A percentile compares a stretch with the other conserved stretches of the same genome.
Evolutionary conservation across 2,888 invertebrate genomes (phyloP).

Genomic region (Erebia aethiops): DNA sequence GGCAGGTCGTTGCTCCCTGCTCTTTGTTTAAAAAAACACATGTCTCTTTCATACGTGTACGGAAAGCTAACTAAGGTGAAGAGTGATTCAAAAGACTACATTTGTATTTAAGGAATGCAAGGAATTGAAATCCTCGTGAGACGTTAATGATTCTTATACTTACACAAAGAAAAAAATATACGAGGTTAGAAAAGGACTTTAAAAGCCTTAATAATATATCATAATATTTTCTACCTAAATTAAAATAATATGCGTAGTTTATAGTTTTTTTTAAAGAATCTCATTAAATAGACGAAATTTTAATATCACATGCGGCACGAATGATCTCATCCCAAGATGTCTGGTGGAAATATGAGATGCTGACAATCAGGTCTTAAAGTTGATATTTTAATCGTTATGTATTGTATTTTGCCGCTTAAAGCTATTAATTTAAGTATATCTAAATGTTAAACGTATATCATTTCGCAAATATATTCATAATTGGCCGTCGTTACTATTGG

Average conservation of each 20-base stretch:
- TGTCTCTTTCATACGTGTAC: constrained; percentile 65
- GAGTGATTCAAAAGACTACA: constrained; percentile 56
- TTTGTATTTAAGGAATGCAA: constrained; percentile 51
- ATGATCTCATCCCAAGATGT: constrained; percentile 29
- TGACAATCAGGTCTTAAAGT: constrained; percentile 27
- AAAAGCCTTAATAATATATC: background rate
- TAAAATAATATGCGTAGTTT: constrained; percentile 16
- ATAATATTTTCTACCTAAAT: background rate
- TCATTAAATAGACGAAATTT: constrained; percentile 16
- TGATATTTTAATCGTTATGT: constrained; percentile 28
- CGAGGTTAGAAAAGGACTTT: background rate
- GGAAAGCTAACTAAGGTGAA: constrained; percentile 63
- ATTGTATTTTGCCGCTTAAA: constrained; percentile 29
- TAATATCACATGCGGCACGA: constrained; percentile 7
- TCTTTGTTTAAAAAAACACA: constrained; percentile 76
- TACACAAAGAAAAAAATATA: constrained; percentile 32
- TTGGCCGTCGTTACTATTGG: constrained; percentile 39
- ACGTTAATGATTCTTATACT: constrained; percentile 36
- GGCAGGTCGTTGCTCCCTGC: constrained; percentile 70
- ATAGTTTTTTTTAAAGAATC: constrained; percentile 5
- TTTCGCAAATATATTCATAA: constrained; percentile 47
- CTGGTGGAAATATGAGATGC: constrained; percentile 36
- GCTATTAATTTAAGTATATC: constrained; percentile 32
- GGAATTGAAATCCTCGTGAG: constrained; percentile 49
- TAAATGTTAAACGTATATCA: constrained; percentile 40